Percentiles rank a stretch among this genome's conserved stretches.
Evolutionary conservation across 1,140 invertebrate species (phyloP).

Genomic region (Halotydeus destructor): DNA sequence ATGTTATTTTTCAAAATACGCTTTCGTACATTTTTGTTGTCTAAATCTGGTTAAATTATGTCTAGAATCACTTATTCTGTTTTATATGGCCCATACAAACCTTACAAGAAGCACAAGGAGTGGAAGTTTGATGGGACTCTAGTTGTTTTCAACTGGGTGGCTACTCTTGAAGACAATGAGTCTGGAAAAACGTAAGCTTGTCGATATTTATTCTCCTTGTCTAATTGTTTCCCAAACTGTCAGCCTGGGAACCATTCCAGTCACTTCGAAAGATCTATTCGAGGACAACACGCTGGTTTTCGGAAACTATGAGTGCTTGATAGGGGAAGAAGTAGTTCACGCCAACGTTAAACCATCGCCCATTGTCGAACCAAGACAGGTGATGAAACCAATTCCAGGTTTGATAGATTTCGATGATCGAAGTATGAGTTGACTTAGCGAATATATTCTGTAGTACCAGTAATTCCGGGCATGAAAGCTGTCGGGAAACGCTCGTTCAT

Average conservation of each 20-base stretch:
- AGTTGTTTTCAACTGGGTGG: conserved; percentile 40
- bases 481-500: no score
- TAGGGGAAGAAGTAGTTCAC: background rate
- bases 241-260: background rate
- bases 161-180: background rate
- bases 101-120: conserved; percentile 8
- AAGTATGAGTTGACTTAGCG: no score
- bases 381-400: background rate
- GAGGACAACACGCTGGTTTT: background rate
- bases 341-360: no score
- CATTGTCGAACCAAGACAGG: no score
- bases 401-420: background rate
- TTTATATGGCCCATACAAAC: conserved; percentile 4
- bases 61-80: no score
- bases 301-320: background rate
- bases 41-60: no score
- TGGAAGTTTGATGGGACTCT: conserved; percentile 43
- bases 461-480: no score
- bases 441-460: no score
- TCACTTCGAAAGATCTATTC: background rate
- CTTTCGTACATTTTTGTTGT: no score
- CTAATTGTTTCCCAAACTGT: background rate
- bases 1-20: no score
- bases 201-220: background rate
- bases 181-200: background rate